Evolutionary conservation across 2,113 vertebrate species (phyloP).

Genomic region (Theristicus caerulescens): DNA sequence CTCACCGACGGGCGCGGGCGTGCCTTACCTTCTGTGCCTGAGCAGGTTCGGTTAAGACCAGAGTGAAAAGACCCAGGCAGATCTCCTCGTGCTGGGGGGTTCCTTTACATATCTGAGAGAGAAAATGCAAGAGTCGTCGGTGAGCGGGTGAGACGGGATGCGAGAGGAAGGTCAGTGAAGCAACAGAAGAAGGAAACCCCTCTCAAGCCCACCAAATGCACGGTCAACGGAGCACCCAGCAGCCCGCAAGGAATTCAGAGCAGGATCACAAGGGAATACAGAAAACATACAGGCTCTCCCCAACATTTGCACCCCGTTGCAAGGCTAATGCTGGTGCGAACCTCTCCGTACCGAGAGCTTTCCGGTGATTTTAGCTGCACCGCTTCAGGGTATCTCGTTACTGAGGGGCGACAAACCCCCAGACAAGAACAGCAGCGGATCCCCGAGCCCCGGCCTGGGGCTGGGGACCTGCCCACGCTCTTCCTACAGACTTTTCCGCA

Average conservation of each 20-base stretch:
- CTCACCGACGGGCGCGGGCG: fast-evolving
- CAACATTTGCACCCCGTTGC: fast-evolving
- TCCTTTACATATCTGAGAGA: constrained; percentile 90
- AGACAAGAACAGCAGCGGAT: too few species aligned
- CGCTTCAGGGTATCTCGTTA: fast-evolving
- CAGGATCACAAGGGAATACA: fast-evolving
- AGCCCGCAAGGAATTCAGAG: fast-evolving
- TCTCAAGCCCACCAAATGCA: fast-evolving
- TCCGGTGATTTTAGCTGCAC: fast-evolving
- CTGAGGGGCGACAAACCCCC: neutral
- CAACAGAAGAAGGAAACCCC: neutral
- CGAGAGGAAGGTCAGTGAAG: neutral
- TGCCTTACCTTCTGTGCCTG: constrained; percentile 90
- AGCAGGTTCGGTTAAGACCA: constrained; percentile 84
- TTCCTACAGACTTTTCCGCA: too few species aligned
- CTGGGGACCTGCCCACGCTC: too few species aligned
- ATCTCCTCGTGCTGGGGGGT: constrained; percentile 93
- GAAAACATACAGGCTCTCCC: neutral
- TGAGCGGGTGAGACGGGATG: fast-evolving
- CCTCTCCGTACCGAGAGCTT: fast-evolving
- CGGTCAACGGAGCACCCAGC: fast-evolving
- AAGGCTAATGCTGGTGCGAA: neutral
- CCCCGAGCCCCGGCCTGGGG: neutral
- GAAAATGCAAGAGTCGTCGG: fast-evolving
- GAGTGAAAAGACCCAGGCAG: constrained; percentile 89